phyloP scores from a whole-genome alignment of 2,113 vertebrate species.

The Cheirogaleus medius region DNA sequence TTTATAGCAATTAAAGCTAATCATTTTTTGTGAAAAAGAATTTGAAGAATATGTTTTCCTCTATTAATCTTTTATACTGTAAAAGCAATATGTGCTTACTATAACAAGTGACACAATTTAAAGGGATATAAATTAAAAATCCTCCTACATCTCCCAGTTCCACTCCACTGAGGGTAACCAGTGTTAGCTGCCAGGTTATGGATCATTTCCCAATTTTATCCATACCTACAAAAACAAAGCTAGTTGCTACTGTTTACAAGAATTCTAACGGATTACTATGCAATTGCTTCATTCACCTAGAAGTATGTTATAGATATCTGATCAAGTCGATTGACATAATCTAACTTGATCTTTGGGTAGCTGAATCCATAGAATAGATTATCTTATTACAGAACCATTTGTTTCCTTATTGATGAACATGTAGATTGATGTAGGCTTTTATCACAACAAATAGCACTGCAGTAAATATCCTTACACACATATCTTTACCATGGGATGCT shows the following conservation, averaged over 20 bases:
- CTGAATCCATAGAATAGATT: neutral
- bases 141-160: neutral
- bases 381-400: neutral
- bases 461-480: neutral
- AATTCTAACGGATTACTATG: neutral
- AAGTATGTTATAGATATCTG: neutral
- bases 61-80: neutral
- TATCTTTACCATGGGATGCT: neutral
- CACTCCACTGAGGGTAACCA: neutral
- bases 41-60: neutral
- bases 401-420: neutral
- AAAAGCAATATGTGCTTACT: neutral
- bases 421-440: neutral
- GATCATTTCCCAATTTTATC: neutral
- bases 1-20: neutral
- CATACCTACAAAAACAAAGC: neutral
- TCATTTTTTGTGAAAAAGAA: constrained; percentile 11
- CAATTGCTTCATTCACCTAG: neutral
- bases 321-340: neutral
- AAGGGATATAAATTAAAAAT: neutral
- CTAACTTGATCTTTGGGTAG: neutral
- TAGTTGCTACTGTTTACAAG: neutral
- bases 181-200: neutral
- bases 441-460: neutral
- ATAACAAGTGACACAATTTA: neutral